Conservation (phyloP, 1,140 invertebrate genomes). For the Formica selysi region DNA sequence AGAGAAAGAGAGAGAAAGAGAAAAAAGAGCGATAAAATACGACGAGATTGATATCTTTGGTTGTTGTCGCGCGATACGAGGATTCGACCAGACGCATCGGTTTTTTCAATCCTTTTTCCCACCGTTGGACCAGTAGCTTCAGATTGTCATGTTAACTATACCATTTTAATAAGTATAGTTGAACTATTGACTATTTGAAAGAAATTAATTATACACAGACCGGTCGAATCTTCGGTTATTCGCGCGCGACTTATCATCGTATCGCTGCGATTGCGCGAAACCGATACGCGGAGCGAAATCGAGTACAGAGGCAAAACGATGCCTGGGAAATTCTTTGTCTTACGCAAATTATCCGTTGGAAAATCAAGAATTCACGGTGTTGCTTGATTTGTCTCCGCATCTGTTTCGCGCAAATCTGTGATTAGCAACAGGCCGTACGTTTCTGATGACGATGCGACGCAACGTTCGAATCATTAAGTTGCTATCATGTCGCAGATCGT, state of each 20-base stretch:
- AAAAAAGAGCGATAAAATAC: not conserved
- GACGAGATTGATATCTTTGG: not conserved
- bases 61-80: conserved; percentile 11
- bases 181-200: not conserved
- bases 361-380: not conserved
- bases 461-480: not conserved
- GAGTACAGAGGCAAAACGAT: not conserved
- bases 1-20: too few relatives aligned
- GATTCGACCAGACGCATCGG: conserved; percentile 2
- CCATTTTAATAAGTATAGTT: not conserved
- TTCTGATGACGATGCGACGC: not conserved
- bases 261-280: not conserved
- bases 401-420: not conserved
- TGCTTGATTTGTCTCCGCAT: not conserved
- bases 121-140: not conserved
- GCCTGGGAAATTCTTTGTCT: not conserved
- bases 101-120: not conserved
- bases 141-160: not conserved
- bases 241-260: not conserved
- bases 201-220: not conserved
- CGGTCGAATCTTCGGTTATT: conserved; percentile 9
- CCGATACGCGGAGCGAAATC: not conserved
- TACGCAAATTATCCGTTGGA: not conserved
- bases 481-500: not conserved
- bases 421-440: not conserved